These are phyloP conservation scores for Liasis olivaceus DNA, from an alignment of 2,797 vertebrate genomes.

Conservation along the genomic window DNA sequence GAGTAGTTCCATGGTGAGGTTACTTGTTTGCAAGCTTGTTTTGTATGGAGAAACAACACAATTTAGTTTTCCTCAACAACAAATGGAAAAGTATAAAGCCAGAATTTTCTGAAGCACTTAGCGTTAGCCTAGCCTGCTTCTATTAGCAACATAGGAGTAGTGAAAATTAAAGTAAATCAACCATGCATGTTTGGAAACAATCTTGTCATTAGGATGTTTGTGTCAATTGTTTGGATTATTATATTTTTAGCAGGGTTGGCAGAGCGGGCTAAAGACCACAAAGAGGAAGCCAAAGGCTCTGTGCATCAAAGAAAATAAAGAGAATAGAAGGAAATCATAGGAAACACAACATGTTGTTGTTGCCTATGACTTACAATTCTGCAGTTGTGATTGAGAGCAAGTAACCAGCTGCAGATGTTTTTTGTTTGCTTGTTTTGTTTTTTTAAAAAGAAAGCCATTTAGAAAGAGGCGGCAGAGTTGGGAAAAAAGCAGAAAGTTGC, in stretches of 20 bases:
- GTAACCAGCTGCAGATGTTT: background rate
- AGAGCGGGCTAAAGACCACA: background rate
- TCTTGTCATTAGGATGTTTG: background rate
- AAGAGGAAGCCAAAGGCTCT: background rate
- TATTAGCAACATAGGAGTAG: background rate
- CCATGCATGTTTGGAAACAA: background rate
- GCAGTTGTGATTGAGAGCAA: background rate
- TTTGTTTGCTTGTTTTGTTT: background rate
- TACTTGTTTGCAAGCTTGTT: background rate
- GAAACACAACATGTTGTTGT: background rate
- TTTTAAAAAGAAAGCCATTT: background rate
- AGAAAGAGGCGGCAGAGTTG: background rate
- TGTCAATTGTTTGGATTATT: background rate
- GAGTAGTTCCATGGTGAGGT: background rate
- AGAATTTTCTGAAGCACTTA: background rate
- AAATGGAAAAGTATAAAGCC: background rate
- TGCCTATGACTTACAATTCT: background rate
- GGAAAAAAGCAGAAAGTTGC: too few relatives aligned
- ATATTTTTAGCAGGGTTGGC: background rate
- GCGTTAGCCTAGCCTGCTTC: rapidly evolving
- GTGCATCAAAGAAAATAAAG: background rate
- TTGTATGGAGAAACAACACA: background rate
- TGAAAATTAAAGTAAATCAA: background rate
- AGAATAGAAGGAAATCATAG: background rate
- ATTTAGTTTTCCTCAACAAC: background rate